Conservation (phyloP, 30 jellyfish, hydroid and myxozoan species). For the Hydractinia echinata region DNA sequence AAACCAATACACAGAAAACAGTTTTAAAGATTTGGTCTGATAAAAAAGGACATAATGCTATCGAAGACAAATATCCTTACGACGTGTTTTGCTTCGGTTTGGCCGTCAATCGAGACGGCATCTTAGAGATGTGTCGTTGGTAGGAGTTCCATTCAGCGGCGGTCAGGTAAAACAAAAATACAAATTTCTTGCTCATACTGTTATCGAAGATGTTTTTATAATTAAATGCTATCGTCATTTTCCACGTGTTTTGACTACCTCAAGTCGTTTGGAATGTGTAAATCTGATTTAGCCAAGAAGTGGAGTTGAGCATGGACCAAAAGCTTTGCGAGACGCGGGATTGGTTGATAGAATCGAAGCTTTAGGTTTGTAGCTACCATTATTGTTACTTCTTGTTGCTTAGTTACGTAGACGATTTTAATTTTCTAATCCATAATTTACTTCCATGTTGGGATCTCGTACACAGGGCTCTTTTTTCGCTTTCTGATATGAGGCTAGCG, state of each 20-base stretch:
- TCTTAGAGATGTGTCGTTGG: slow-evolving; percentile 7
- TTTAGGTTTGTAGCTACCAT: slow-evolving; percentile 8
- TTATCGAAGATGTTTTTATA: neutral
- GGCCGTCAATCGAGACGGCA: neutral
- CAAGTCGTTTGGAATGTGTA: neutral
- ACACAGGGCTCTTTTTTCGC: too few relatives aligned
- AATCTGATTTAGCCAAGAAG: slow-evolving; percentile 4
- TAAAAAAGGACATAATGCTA: too few relatives aligned
- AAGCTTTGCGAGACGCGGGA: slow-evolving; percentile 25
- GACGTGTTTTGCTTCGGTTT: too few relatives aligned
- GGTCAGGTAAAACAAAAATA: slow-evolving; percentile 9
- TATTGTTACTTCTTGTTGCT: too few relatives aligned
- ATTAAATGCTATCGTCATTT: neutral
- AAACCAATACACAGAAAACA: too few relatives aligned
- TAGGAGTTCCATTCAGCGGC: slow-evolving; percentile 22
- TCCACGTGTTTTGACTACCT: neutral
- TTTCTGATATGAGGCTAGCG: too few relatives aligned
- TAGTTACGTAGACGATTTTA: neutral
- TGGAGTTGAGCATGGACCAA: slow-evolving; percentile 38
- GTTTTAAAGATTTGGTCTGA: too few relatives aligned
- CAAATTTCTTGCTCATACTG: neutral
- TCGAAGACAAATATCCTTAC: too few relatives aligned
- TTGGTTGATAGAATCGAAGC: slow-evolving; percentile 24
- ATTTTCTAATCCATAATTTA: neutral
- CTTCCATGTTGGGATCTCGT: too few relatives aligned